phyloP scores from a whole-genome alignment of 1,140 invertebrate species.

The Drosophila santomea region DNA sequence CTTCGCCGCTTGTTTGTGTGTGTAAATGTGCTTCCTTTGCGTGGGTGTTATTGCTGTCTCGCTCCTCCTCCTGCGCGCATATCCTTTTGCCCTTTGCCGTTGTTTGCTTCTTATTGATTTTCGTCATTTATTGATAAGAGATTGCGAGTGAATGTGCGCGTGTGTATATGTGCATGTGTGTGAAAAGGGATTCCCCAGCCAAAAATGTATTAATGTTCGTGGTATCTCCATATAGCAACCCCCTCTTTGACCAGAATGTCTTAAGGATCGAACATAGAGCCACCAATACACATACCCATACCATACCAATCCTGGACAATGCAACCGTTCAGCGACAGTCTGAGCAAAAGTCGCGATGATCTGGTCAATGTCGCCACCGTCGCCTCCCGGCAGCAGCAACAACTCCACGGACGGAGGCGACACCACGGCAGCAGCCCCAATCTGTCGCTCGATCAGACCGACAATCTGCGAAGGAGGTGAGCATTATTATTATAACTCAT shows the following conservation, averaged over 20 bases:
- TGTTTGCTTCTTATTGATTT: conserved; percentile 58
- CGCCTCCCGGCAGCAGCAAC: conserved; percentile 48
- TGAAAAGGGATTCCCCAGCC: conserved; percentile 1
- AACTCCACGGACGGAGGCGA: conserved; percentile 54
- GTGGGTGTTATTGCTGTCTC: conserved; percentile 25
- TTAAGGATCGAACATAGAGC: conserved; percentile 40
- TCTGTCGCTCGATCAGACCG: conserved; percentile 76
- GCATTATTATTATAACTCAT: background rate
- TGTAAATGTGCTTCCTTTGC: conserved; percentile 12
- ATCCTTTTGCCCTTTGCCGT: conserved; percentile 48
- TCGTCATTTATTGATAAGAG: conserved; percentile 73
- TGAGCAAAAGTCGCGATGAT: conserved; percentile 83
- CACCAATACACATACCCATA: background rate
- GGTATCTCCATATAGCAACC: conserved; percentile 4
- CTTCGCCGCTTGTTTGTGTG: conserved; percentile 12
- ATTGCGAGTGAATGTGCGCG: conserved; percentile 23
- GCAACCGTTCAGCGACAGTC: conserved; percentile 79
- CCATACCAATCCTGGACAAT: conserved; percentile 61
- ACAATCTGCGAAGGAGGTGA: conserved; percentile 80
- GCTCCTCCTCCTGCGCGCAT: conserved; percentile 11
- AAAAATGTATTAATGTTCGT: conserved; percentile 14
- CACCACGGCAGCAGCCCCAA: conserved; percentile 83
- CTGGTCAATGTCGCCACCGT: conserved; percentile 64
- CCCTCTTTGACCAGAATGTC: conserved; percentile 54
- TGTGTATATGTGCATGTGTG: background rate